Percentiles rank a stretch among this genome's conserved stretches.
These are phyloP conservation scores for Heliconius charithonia DNA, from an alignment of 2,888 invertebrate genomes.

Conservation along the genomic window DNA sequence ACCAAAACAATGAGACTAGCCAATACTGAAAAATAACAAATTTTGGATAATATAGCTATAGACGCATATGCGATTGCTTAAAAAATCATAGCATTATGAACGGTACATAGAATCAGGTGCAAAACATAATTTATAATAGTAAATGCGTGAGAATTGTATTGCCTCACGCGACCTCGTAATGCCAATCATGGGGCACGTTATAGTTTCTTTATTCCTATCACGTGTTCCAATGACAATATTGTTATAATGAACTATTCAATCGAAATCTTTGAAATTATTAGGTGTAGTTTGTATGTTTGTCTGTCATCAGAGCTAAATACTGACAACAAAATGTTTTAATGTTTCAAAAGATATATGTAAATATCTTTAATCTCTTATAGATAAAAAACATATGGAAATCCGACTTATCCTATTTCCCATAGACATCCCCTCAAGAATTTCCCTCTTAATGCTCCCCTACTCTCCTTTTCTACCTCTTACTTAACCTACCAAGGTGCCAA, in stretches of 20 bases:
- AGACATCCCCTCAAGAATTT: too few relatives aligned
- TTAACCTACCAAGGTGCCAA: too few relatives aligned
- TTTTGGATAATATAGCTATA: background rate
- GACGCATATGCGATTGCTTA: background rate
- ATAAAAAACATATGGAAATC: too few relatives aligned
- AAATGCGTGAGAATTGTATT: slow-evolving; percentile 38
- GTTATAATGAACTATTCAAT: slow-evolving; percentile 45
- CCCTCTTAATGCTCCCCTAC: too few relatives aligned
- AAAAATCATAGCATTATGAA: background rate
- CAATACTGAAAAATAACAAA: too few relatives aligned
- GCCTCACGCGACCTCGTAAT: slow-evolving; percentile 37
- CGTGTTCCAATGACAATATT: slow-evolving; percentile 31
- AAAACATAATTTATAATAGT: slow-evolving; percentile 28
- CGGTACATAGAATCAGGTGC: slow-evolving; percentile 21
- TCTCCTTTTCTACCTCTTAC: too few relatives aligned
- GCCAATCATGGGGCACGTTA: slow-evolving; percentile 32
- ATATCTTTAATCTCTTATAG: too few relatives aligned
- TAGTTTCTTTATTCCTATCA: slow-evolving; percentile 33
- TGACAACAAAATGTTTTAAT: too few relatives aligned
- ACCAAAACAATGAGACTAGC: too few relatives aligned
- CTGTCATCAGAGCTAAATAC: background rate
- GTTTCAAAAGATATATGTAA: too few relatives aligned
- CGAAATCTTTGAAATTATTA: background rate
- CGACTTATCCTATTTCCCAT: too few relatives aligned
- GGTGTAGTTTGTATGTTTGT: background rate